Conservation (phyloP, 2,113 vertebrate species). For the Oryzias javanicus region DNA sequence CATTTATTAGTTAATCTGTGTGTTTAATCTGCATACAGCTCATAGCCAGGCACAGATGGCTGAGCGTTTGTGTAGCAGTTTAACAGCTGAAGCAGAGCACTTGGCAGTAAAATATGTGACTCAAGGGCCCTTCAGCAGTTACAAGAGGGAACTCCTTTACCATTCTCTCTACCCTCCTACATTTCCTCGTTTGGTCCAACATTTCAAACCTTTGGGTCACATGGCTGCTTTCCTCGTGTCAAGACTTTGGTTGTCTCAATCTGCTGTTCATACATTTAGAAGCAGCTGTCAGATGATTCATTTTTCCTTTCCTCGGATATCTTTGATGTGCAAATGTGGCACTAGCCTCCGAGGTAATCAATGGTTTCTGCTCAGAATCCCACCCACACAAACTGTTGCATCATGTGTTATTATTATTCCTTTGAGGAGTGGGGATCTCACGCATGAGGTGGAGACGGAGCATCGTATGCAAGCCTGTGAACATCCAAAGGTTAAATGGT, state of each 20-base stretch:
- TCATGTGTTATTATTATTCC: slow-evolving; percentile 41
- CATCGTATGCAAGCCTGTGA: background rate
- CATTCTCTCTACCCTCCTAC: slow-evolving; percentile 14
- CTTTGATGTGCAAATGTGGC: slow-evolving; percentile 37
- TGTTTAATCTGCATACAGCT: background rate
- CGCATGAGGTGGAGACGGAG: background rate
- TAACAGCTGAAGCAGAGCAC: slow-evolving; percentile 1
- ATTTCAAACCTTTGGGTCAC: slow-evolving; percentile 16
- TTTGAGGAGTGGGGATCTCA: slow-evolving; percentile 25
- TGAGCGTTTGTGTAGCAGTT: background rate
- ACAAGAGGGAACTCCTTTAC: slow-evolving; percentile 17
- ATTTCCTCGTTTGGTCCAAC: slow-evolving; percentile 9
- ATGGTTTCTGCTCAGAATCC: slow-evolving; percentile 28
- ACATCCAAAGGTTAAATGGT: slow-evolving; percentile 35
- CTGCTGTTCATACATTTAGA: slow-evolving; percentile 20
- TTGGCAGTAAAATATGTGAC: slow-evolving; percentile 9
- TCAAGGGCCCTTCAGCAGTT: slow-evolving; percentile 9
- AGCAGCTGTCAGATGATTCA: slow-evolving; percentile 26
- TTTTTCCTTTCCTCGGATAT: slow-evolving; percentile 14
- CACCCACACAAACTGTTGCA: slow-evolving; percentile 50
- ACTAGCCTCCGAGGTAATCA: slow-evolving; percentile 47
- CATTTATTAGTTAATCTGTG: background rate
- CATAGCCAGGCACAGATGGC: background rate
- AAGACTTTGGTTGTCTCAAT: slow-evolving; percentile 14
- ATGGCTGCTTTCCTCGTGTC: background rate